Base-by-base conservation (phyloP, 1,140 invertebrate genomes). In the Mya arenaria region DNA sequence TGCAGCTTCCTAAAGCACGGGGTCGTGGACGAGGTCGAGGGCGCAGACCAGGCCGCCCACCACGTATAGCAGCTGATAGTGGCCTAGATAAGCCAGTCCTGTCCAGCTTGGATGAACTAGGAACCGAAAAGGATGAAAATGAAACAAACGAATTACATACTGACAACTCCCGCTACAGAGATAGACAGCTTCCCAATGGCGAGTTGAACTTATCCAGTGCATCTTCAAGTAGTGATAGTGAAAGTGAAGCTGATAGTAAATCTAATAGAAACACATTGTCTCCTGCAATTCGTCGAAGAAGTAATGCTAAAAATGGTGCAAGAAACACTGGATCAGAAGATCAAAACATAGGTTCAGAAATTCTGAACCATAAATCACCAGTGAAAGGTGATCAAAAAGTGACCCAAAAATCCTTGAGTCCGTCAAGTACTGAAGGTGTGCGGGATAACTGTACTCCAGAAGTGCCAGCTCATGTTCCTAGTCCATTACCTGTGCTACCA, bases 401-500 rank as follows among this genome's bases (percentile, higher is more conserved):
- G n/a, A 52, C 69, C 30, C 72, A 72, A 6, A 74, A 63, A 30
- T 39, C 56, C 19, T 74, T 60, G 15, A 84, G 80, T 66, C 83
- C 85, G 28, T 85, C 84, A 13, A 86, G 71, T 72, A 74, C 81
- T 52, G 86, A 86, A 75, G 84, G 85, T 68, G 83, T 83, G 32
- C 56, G 85, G 19, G 83, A 85, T 65, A 82, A 82, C 58, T 62
- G 75, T 68, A 83, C 82, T 23, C 82, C 85, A 52, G 77, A 86
- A 4, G 79, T 84, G 23, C 85, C 84, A 28, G 63, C 78, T 23
- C 75, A 36, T 71, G 84, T 84, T 32, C 87, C 82, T 63, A 88
- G 87, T 84, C 87, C 87, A 60, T 82, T 81, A 34, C 66, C 75
- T 48, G 79, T 82, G 52, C 77, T 83, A 66, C 80, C 83, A 34